A percentile compares a stretch with the other conserved stretches of the same genome.
Evolutionary conservation across 2,888 invertebrate genomes (phyloP).

Genomic region (Hololepta plana): DNA sequence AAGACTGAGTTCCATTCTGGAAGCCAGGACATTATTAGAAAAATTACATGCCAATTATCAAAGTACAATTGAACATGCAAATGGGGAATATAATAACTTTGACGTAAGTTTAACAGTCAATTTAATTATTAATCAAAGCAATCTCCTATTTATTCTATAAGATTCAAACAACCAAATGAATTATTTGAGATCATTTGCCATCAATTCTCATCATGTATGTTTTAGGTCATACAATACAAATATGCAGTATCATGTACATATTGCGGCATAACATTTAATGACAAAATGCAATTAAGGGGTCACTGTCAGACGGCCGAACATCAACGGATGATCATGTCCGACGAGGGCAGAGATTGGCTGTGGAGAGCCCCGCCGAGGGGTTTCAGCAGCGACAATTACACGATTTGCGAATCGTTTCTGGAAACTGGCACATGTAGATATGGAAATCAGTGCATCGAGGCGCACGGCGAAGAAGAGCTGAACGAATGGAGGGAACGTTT

Average conservation of each 20-base stretch:
- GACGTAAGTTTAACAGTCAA: too few species aligned
- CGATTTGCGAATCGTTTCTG: slow-evolving; percentile 39
- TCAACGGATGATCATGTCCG: slow-evolving; percentile 47
- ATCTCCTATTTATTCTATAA: too few species aligned
- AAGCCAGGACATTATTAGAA: slow-evolving; percentile 33
- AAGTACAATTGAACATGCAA: too few species aligned
- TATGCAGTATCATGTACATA: slow-evolving; percentile 41
- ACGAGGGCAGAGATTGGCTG: slow-evolving; percentile 49
- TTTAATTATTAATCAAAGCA: too few species aligned
- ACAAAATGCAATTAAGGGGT: slow-evolving; percentile 33
- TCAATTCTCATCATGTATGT: too few species aligned
- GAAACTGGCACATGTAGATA: slow-evolving; percentile 41
- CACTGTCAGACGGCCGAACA: slow-evolving; percentile 45
- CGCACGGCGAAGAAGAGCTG: slow-evolving; percentile 52
- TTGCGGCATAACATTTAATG: slow-evolving; percentile 35
- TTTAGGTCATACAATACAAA: too few species aligned
- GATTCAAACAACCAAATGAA: too few species aligned
- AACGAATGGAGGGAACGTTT: slow-evolving; percentile 57
- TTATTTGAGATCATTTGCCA: too few species aligned
- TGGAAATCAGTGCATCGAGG: slow-evolving; percentile 54
- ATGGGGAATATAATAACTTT: too few species aligned
- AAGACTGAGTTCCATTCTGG: slow-evolving; percentile 21
- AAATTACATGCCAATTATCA: slow-evolving; percentile 26
- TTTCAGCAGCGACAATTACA: slow-evolving; percentile 42
- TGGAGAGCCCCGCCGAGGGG: slow-evolving; percentile 53